These are phyloP conservation scores for Atherix ibis DNA, from an alignment of 2,888 invertebrate genomes.

Conservation along the genomic window DNA sequence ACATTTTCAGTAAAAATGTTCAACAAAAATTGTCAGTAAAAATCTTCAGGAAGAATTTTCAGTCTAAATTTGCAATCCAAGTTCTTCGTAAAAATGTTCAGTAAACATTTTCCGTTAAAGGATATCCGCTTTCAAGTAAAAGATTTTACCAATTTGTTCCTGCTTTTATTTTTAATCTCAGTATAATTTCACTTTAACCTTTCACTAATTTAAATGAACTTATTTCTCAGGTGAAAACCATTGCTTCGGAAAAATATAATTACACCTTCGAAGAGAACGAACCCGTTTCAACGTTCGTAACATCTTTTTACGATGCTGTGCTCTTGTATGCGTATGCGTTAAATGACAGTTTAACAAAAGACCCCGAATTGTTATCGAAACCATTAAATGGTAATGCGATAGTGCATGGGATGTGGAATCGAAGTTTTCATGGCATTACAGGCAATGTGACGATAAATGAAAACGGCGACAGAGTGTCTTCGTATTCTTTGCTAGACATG, in stretches of 20 bases:
- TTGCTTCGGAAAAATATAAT: conserved; percentile 52
- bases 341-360: conserved; percentile 60
- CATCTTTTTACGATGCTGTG: conserved; percentile 93
- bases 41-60: too few species aligned
- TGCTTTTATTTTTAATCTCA: neutral
- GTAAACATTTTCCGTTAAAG: too few species aligned
- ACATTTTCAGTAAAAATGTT: too few species aligned
- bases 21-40: too few species aligned
- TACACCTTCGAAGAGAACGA: conserved; percentile 56
- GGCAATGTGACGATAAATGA: conserved; percentile 84
- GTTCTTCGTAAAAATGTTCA: too few species aligned
- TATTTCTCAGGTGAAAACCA: conserved; percentile 44
- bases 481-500: conserved; percentile 87
- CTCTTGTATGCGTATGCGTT: conserved; percentile 82
- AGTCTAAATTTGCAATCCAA: too few species aligned
- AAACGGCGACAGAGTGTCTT: conserved; percentile 87
- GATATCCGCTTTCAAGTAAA: too few species aligned
- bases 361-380: conserved; percentile 33
- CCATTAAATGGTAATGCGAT: conserved; percentile 63
- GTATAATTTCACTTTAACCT: neutral
- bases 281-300: conserved; percentile 80
- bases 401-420: conserved; percentile 32
- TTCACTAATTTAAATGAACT: neutral
- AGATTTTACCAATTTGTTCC: too few species aligned
- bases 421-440: conserved; percentile 57